These are phyloP conservation scores for Tinea pellionella DNA, from an alignment of 2,888 invertebrate species.

Conservation along the genomic window DNA sequence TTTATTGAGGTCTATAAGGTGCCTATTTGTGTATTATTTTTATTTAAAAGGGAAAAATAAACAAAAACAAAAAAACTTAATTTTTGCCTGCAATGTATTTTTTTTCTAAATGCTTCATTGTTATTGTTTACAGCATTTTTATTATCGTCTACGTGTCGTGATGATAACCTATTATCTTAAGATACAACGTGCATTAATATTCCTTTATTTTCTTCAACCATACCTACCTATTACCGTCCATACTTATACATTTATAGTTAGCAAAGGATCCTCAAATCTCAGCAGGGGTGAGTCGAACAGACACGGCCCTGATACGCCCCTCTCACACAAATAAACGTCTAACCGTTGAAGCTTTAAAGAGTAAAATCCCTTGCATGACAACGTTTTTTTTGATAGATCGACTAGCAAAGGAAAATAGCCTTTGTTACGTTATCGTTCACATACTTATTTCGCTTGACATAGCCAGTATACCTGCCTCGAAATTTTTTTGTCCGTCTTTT, in stretches of 20 bases:
- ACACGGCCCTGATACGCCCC: not conserved
- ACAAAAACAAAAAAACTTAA: too few species aligned
- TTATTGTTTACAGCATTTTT: slow-evolving; percentile 4
- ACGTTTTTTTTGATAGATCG: slow-evolving; percentile 28
- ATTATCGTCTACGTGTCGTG: slow-evolving; percentile 7
- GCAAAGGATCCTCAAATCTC: slow-evolving; percentile 43
- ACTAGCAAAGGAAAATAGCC: slow-evolving; percentile 44
- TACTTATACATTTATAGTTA: not conserved
- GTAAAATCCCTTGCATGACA: slow-evolving; percentile 33
- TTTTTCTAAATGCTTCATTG: not conserved
- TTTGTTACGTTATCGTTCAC: slow-evolving; percentile 39
- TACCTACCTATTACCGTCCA: not conserved
- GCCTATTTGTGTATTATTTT: too few species aligned
- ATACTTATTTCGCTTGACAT: slow-evolving; percentile 46
- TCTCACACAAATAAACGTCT: not conserved
- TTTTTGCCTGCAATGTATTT: not conserved
- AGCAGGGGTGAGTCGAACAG: slow-evolving; percentile 31
- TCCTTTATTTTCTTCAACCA: not conserved
- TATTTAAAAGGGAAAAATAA: too few species aligned
- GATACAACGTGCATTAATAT: not conserved
- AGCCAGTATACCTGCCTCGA: slow-evolving; percentile 45
- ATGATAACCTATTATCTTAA: slow-evolving; percentile 8
- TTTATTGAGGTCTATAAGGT: too few species aligned
- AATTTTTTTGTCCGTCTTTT: slow-evolving; percentile 51
- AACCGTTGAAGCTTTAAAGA: slow-evolving; percentile 26